Evolutionary conservation across 2,113 vertebrate species (phyloP).

Genomic region (Charadrius vociferus): DNA sequence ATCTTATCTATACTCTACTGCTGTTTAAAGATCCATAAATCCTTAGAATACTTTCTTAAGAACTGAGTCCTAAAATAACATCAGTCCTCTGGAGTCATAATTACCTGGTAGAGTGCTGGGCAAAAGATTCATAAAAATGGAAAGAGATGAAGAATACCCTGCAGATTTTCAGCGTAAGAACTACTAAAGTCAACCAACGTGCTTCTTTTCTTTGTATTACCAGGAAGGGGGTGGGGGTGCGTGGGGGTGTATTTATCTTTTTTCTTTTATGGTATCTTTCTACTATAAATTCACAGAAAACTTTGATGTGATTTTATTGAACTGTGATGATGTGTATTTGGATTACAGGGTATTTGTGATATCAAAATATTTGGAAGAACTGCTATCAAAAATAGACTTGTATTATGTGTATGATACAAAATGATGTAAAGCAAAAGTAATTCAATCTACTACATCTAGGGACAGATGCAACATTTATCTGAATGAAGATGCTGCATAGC

Average conservation of each 20-base stretch:
- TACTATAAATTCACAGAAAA: not conserved
- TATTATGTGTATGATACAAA: not conserved
- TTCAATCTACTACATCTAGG: not conserved
- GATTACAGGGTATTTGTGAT: not conserved
- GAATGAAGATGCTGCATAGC: not conserved
- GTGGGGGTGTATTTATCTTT: not conserved
- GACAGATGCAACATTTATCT: not conserved
- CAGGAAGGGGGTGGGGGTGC: rapidly evolving
- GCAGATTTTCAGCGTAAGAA: not conserved
- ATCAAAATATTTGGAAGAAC: not conserved
- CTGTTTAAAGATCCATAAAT: slow-evolving; percentile 1
- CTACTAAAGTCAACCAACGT: not conserved
- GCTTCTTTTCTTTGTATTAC: not conserved
- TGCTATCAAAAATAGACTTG: not conserved
- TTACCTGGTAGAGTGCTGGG: slow-evolving; percentile 7
- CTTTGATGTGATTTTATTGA: not conserved
- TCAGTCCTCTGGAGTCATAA: slow-evolving; percentile 31
- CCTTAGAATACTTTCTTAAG: not conserved
- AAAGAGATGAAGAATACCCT: not conserved
- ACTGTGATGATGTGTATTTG: not conserved
- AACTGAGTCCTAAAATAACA: slow-evolving; percentile 13
- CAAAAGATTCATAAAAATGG: not conserved
- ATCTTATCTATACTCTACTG: not conserved
- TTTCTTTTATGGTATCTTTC: not conserved
- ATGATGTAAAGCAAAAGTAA: not conserved